Conservation (phyloP, 1,140 invertebrate species). For the Lasioglossum albipes region DNA sequence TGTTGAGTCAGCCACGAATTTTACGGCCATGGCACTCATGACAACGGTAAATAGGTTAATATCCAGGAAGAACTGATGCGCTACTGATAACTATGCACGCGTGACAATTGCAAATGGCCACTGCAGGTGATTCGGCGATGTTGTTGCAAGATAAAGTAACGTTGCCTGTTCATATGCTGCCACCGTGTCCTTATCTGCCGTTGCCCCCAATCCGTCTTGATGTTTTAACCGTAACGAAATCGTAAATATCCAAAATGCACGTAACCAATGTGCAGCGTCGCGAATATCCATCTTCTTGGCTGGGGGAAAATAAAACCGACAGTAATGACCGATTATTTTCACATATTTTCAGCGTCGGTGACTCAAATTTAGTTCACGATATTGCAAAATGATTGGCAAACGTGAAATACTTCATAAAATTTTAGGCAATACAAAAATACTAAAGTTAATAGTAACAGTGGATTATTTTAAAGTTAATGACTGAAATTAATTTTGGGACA, state of each 20-base stretch:
- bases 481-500: too few relatives aligned
- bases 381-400: too few relatives aligned
- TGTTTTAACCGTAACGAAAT: constrained; percentile 12
- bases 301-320: too few relatives aligned
- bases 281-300: too few relatives aligned
- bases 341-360: too few relatives aligned
- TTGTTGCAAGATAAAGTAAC: constrained; percentile 40
- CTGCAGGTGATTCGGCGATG: constrained; percentile 53
- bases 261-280: not conserved
- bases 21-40: constrained; percentile 12
- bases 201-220: constrained; percentile 41
- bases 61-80: constrained; percentile 63
- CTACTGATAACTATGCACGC: constrained; percentile 51
- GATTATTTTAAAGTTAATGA: too few relatives aligned
- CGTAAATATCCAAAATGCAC: constrained; percentile 28
- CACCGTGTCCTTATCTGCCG: constrained; percentile 43
- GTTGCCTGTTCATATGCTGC: not conserved
- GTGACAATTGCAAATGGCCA: constrained; percentile 55
- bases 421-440: too few relatives aligned
- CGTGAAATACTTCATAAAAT: too few relatives aligned
- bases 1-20: constrained; percentile 7
- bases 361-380: too few relatives aligned
- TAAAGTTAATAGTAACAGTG: too few relatives aligned
- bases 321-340: too few relatives aligned
- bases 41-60: constrained; percentile 67